Evolutionary conservation across 2,113 vertebrate species (phyloP), one percentile per base, ranked within the genome.

Genomic region (Panthera leo): DNA sequence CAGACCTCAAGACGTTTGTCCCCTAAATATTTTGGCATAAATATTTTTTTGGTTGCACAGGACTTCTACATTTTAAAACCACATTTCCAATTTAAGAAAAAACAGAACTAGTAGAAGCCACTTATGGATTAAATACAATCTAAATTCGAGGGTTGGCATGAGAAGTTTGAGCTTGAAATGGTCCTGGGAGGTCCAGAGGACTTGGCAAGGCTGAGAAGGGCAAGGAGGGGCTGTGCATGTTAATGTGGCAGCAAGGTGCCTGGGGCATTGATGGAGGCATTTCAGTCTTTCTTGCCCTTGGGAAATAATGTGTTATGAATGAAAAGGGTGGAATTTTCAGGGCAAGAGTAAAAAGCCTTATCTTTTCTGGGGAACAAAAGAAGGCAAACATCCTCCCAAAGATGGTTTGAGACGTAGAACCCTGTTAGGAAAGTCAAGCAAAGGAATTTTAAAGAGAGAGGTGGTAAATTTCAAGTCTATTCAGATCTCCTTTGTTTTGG

Each of bases 301-400:
- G 67, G 45, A 96, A 80, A 58, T 91, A 86, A 82, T 5, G 29
- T 79, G 61, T 27, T 92, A 27, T 58, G 55, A 94, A 45, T 79
- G 84, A 91, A 53, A 91, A 89, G 76, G 18, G 25, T 42, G 15
- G 45, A 48, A 84, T 73, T 96, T 89, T 96, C 45, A 85, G 92
- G 84, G 67, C 63, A 53, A 73, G 23, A 92, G 63, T 95, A 58
- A 91, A 87, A 92, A 51, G 19, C 39, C 18, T 73, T 53, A 79
- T 79, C 39, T 55, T 75, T 93, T 65, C 61, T 70, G 42, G 51
- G 5, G 10, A 63, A 89, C 3, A 85, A 27, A 23, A 88, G 61
- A 92, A 94, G 61, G 63, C 85, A 93, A 93, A 95, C n/a, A 73
- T 79, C 48, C 25, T 97, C 13, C 48, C 21, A 53, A 45, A 90